Conservation (phyloP, 2,113 vertebrate genomes). For the Morone saxatilis region DNA sequence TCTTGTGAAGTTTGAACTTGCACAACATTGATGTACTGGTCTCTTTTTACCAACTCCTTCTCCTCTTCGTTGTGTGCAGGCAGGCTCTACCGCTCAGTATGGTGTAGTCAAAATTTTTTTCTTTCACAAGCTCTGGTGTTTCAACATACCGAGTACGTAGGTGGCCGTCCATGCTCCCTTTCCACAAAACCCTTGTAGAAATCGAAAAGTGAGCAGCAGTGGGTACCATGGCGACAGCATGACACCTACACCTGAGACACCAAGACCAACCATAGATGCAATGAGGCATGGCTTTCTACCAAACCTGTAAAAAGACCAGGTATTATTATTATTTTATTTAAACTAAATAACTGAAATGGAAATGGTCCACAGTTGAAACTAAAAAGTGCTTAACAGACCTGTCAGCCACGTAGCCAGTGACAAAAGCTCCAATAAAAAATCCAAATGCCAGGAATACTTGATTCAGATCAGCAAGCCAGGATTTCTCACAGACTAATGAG, state of each 20-base stretch:
- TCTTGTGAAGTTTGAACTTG: too few species aligned
- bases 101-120: background rate
- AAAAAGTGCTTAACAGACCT: slow-evolving; percentile 6
- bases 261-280: slow-evolving; percentile 26
- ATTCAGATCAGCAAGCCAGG: slow-evolving; percentile 36
- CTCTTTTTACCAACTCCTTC: too few species aligned
- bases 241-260: slow-evolving; percentile 20
- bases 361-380: background rate
- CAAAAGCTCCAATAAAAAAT: slow-evolving; percentile 34
- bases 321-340: background rate
- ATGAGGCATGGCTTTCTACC: slow-evolving; percentile 53
- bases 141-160: slow-evolving; percentile 23
- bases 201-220: slow-evolving; percentile 26
- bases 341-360: background rate
- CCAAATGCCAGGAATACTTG: slow-evolving; percentile 31
- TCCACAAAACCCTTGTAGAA: slow-evolving; percentile 32
- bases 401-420: slow-evolving; percentile 39
- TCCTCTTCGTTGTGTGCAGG: too few species aligned
- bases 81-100: too few species aligned
- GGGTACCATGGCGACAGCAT: slow-evolving; percentile 45
- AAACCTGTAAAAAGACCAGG: slow-evolving; percentile 17
- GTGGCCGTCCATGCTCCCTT: slow-evolving; percentile 20
- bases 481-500: slow-evolving; percentile 43
- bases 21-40: too few species aligned
- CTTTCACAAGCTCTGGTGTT: too few species aligned